Conservation (phyloP, 2,888 invertebrate genomes). For the Drosophila multiciliata region DNA sequence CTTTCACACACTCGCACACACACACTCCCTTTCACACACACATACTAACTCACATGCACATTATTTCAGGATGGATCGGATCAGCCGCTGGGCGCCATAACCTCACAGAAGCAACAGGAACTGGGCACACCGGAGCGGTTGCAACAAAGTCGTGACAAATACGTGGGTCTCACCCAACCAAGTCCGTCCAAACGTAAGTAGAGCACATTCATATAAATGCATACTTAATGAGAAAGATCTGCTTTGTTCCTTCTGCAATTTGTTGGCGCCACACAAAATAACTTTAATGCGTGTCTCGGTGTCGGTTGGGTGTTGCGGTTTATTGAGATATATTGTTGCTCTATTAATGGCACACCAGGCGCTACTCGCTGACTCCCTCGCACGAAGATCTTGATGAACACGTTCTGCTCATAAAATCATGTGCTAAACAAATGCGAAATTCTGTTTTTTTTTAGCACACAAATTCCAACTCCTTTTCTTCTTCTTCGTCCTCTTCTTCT, state of each 20-base stretch:
- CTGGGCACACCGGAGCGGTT: slow-evolving; percentile 76
- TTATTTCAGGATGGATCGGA: slow-evolving; percentile 74
- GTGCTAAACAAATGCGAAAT: slow-evolving; percentile 60
- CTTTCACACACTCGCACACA: slow-evolving; percentile 1
- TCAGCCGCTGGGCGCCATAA: slow-evolving; percentile 71
- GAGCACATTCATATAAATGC: background rate
- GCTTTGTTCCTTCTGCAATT: background rate
- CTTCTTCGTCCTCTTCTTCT: slow-evolving; percentile 11
- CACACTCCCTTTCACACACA: slow-evolving; percentile 8
- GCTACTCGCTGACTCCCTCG: slow-evolving; percentile 19
- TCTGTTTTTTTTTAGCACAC: slow-evolving; percentile 27
- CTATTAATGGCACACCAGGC: slow-evolving; percentile 33
- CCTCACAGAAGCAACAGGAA: slow-evolving; percentile 77
- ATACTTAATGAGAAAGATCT: background rate
- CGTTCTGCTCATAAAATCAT: slow-evolving; percentile 74
- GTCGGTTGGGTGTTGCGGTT: background rate
- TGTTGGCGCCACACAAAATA: slow-evolving; percentile 45
- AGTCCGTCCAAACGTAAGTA: slow-evolving; percentile 52
- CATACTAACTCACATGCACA: slow-evolving; percentile 3
- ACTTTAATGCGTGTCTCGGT: slow-evolving; percentile 19
- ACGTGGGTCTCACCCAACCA: slow-evolving; percentile 11
- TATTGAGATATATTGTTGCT: background rate
- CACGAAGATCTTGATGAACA: slow-evolving; percentile 71
- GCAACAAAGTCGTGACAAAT: slow-evolving; percentile 37
- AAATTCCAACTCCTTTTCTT: background rate